These are phyloP conservation scores for Phalloptychus januarius DNA, from an alignment of 2,797 vertebrate genomes.

Conservation along the genomic window DNA sequence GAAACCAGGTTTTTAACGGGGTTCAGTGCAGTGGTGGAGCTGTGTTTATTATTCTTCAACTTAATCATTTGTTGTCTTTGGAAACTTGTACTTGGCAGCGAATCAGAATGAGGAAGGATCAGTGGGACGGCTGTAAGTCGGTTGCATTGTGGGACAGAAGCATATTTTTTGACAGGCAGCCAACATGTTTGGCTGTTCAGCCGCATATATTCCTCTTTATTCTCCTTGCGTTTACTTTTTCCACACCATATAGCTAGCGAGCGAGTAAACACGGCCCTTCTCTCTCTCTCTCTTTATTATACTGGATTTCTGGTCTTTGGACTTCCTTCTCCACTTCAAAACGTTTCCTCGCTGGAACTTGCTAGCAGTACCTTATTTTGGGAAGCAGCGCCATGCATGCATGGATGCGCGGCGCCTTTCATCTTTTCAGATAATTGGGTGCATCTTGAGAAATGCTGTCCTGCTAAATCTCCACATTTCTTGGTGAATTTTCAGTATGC, in stretches of 20 bases:
- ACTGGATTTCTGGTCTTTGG: slow-evolving; percentile 43
- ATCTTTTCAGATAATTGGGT: slow-evolving; percentile 48
- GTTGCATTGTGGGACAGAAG: not conserved
- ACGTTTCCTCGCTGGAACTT: slow-evolving; percentile 10
- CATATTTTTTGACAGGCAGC: not conserved
- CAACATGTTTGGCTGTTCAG: not conserved
- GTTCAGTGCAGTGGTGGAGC: too few relatives aligned
- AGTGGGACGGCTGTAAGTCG: not conserved
- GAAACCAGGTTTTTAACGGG: too few relatives aligned
- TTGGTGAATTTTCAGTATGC: slow-evolving; percentile 27
- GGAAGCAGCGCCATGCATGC: slow-evolving; percentile 9
- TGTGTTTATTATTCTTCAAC: not conserved
- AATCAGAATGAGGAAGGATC: not conserved
- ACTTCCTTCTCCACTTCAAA: slow-evolving; percentile 30
- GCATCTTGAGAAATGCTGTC: slow-evolving; percentile 32
- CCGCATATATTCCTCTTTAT: not conserved
- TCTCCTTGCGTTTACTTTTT: not conserved
- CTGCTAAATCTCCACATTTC: slow-evolving; percentile 42
- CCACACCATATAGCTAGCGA: not conserved
- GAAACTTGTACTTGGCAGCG: not conserved
- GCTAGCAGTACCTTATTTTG: slow-evolving; percentile 12
- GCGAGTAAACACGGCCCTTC: not conserved
- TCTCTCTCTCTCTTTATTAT: slow-evolving; percentile 30
- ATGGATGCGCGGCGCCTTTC: slow-evolving; percentile 30
- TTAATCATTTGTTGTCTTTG: not conserved